Evolutionary conservation across 92 coral and sea anemone genomes (phyloP), one percentile per base, ranked within the genome.

Genomic region (Plumapathes pennacea): DNA sequence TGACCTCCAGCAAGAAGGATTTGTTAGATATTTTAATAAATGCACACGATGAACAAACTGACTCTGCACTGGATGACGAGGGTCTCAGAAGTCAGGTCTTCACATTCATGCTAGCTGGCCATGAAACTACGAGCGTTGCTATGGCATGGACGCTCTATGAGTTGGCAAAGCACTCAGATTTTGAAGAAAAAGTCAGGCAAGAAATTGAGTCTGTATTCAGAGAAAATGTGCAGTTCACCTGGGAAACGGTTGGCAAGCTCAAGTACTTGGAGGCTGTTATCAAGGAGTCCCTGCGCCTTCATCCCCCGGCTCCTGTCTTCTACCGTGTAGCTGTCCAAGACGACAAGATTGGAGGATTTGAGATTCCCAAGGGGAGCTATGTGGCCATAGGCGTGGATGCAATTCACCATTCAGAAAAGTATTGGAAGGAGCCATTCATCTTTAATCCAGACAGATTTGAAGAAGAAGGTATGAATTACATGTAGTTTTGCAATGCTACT

Each of bases 121-220:
- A 77, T 12, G 89, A 82, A 53, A 86, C 95, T 0, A 64, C 77
- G 9, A 86, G 89, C 27, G 80, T 71, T 3, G 55, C 95, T 23
- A 5, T 86, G 55, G 72, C 85, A 0, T 86, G 95, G 95, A 76
- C 85, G 4, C 54, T 82, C 62, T 86, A 76, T 14, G 82, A 82
- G 43, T 39, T 86, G 41, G 84, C 89, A 22, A 69, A 50, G 24
- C 50, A 81, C 20, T 77, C 88, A 7, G 76, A 51, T 32, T 47
- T 81, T 31, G 84, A 81, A 29, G 71, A 40, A 46, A 69, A 67
- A 10, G 9, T 50, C 32, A 32, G 84, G 15, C 31, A 24, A 17
- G 84, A 77, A 40, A 25, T 69, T 1, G 29, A 71, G 42, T 44
- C 67, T 11, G 73, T 71, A 14, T 19, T 83, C 13, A 7, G 23